Base-by-base conservation (phyloP, 2,113 vertebrate genomes). In the Rhynchopsitta pachyrhyncha region DNA sequence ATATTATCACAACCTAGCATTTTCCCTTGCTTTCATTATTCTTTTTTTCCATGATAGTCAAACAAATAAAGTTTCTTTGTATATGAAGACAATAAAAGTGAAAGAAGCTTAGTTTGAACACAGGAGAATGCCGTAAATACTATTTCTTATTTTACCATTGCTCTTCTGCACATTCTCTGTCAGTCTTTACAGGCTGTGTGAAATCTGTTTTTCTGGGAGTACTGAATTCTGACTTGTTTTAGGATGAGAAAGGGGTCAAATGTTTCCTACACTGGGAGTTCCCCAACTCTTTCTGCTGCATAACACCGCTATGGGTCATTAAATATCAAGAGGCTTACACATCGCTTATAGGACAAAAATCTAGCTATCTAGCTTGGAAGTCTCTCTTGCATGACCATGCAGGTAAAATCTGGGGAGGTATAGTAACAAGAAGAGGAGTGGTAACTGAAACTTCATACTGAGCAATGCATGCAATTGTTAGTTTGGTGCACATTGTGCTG, bases 221-320 rank as follows among this genome's bases (percentile, higher is more conserved):
- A 33, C 14, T 69, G 73, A 41, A 50, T 59, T 75, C 37, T 59
- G 28, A 64, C 29, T 68, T 82, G 9, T 33, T 33, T 76, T 41
- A 46, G 29, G 33, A 57, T 46, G 12, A 60, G 27, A 64, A 82
- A 73, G 27, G 17, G 8, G 11, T 18, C n/a, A 42, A 53, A 24
- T 2, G 2, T 11, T 28, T 69, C 28, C 20, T n/a, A 14, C 0
- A 0, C 15, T 64, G n/a, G 23, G 22, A 85, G 17, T 49, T 81
- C 8, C 37, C 7, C n/a, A 80, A 4, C 13, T 76, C 23, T 62
- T 73, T 24, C 24, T 55, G 17, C 17, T 20, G 33, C 11, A 15
- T 49, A 63, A 46, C 2, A 10, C 17, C 70, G 23, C n/a, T 88
- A 37, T 52, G 59, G 19, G 23, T 47, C 9, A 35, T 22, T 42